Base-by-base conservation (phyloP, 2,888 invertebrate species). In the Oscheius sp. region DNA sequence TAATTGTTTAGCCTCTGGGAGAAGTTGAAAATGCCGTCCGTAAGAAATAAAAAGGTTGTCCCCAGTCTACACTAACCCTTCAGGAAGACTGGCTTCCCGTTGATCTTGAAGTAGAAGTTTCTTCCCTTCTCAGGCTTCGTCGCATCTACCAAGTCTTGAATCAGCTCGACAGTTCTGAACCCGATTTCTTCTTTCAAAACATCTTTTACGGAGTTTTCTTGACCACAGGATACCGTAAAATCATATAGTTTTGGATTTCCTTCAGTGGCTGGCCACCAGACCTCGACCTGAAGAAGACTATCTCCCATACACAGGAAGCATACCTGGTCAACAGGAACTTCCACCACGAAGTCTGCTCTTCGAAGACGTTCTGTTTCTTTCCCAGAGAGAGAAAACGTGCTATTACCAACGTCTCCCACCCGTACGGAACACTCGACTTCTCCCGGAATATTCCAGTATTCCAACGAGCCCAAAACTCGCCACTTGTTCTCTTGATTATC, bases 191-290 rank as follows among this genome's bases (percentile, higher is more conserved):
- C 76, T 13, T 33, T 32, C 37, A 71, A 33, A 47, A 21, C 29
- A 32, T 48, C 59, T 9, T 2, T 35, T 35, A 35, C 51, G 11
- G 42, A 11, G 74, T 78, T 73, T 60, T 74, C 62, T 47, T 58
- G 48, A n/a, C 70, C 74, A 55, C 76, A 66, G 2, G 21, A 10
- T 7, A 80, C 79, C 9, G 32, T 33, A 9, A 84, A 63, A 2
- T 75, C 90, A 88, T 97, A 97, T 2, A 97, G 90, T 0, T 92
- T 92, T 89, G 94, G 96, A 0, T 92, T 89, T 1, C 96, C 96
- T 86, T 93, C 94, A 33, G 96, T 96, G 90, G 95, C 96, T 0
- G 98, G 98, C 96, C 96, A 98, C 98, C 98, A 98, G 32, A 92
- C 85, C 58, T 92, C 89, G 0, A 94, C 59, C 74, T 74, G 9